Evolutionary conservation across 2,113 vertebrate species (phyloP), one percentile per base, ranked within the genome.

Genomic region (Sebastes fasciatus): DNA sequence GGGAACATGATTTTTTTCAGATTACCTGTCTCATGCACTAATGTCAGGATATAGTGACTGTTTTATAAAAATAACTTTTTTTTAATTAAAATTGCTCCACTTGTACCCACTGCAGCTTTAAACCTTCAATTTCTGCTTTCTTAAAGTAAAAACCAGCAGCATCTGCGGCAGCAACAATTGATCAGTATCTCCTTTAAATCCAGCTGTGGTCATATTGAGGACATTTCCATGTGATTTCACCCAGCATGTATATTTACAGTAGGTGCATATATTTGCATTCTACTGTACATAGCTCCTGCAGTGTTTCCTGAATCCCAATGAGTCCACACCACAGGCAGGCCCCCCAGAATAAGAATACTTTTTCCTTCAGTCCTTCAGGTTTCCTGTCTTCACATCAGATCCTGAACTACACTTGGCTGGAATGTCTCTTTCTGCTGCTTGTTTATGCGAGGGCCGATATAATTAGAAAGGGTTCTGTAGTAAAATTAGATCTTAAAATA

Each of bases 261-360:
- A 48, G 26, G 52, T 62, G 43, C 26, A 16, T 74, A n/a, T 48
- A 60, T 68, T 54, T 63, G 23, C 67, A 69, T 17, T 40, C 60
- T 45, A 14, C 65, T 58, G 65, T 57, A 34, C 34, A 34, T 34
- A 55, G 62, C 14, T 79, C 11, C 69, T 57, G 40, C 46, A 42
- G 51, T 46, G 49, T 51, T 74, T 74, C 58, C 75, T 75, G 80
- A 86, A 82, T 86, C 23, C 19, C 46, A 74, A 51, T 40, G 84
- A 48, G 40, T 67, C 63, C 23, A 11, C 16, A 45, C 63, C 23
- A 11, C 16, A 45, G 64, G 9, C 23, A 0, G 51, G 5, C 14
- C 43, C 16, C 34, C 52, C 6, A 1, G 46, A 77, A 62, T 46
- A 21, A 34, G 34, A 34, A 34, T 34, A 34, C 34, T 34, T 74